Conservation (phyloP, 2,113 vertebrate species). For the Antechinus stuartii region DNA sequence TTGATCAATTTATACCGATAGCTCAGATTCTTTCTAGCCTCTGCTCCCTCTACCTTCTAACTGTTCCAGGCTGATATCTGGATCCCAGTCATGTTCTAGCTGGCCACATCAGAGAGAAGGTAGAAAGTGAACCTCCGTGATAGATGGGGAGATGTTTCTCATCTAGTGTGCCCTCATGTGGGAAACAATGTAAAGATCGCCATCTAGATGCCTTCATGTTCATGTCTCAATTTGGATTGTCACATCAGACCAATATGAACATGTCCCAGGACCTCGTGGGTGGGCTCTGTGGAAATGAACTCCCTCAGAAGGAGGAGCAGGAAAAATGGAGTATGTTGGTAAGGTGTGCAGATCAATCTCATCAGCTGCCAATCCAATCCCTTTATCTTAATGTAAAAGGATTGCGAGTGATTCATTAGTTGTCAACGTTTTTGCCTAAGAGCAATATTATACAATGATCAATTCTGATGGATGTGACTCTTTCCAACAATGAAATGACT, state of each 20-base stretch:
- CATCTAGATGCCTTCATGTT: background rate
- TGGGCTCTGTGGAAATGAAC: background rate
- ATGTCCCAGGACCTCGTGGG: conserved; percentile 12
- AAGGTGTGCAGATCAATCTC: background rate
- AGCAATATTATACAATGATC: too few relatives aligned
- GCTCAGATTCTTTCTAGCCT: background rate
- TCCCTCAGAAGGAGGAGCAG: background rate
- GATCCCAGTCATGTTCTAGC: background rate
- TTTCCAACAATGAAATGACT: too few relatives aligned
- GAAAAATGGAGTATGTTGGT: background rate
- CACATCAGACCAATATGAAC: background rate
- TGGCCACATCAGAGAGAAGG: background rate
- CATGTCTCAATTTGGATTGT: background rate
- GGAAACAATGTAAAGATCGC: conserved; percentile 26
- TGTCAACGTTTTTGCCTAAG: background rate
- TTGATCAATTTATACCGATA: background rate
- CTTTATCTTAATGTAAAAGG: background rate
- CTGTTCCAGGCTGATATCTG: background rate
- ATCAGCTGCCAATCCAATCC: background rate
- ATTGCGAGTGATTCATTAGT: background rate
- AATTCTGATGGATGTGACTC: too few relatives aligned
- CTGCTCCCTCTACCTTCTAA: background rate
- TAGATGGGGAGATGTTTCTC: background rate
- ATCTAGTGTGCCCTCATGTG: background rate
- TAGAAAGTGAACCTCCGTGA: conserved; percentile 9